phyloP scores from a whole-genome alignment of 2,888 invertebrate genomes.

The Dryobotodes eremita region DNA sequence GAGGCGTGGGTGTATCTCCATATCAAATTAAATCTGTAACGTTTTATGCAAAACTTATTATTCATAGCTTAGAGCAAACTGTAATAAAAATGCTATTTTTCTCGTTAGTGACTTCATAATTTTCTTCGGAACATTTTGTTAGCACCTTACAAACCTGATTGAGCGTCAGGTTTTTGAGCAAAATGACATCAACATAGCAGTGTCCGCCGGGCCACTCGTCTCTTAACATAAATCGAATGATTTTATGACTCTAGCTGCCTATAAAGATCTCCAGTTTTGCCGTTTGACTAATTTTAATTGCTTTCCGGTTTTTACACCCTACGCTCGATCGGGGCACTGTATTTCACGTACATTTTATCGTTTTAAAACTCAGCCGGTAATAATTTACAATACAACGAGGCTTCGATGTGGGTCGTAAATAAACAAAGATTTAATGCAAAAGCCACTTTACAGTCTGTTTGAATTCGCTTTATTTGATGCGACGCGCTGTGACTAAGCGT shows the following conservation, averaged over 20 bases:
- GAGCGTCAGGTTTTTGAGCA: slow-evolving; percentile 61
- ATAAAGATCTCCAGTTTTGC: slow-evolving; percentile 83
- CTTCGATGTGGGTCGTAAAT: slow-evolving; percentile 81
- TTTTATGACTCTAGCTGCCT: slow-evolving; percentile 82
- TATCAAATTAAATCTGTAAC: slow-evolving; percentile 65
- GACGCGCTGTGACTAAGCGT: slow-evolving; percentile 69
- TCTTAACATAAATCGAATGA: slow-evolving; percentile 83
- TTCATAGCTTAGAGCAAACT: slow-evolving; percentile 50
- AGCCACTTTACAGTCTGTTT: slow-evolving; percentile 78
- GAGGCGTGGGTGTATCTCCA: slow-evolving; percentile 58
- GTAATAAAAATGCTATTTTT: slow-evolving; percentile 54
- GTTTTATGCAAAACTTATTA: slow-evolving; percentile 65
- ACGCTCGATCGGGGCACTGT: slow-evolving; percentile 78
- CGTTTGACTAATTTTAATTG: slow-evolving; percentile 87
- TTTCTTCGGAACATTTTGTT: slow-evolving; percentile 59
- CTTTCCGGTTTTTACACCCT: slow-evolving; percentile 81
- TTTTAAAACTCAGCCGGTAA: slow-evolving; percentile 79
- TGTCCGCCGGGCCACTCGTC: slow-evolving; percentile 69
- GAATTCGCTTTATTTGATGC: slow-evolving; percentile 77
- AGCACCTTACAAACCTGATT: slow-evolving; percentile 60
- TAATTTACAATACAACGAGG: slow-evolving; percentile 83
- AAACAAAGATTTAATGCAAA: slow-evolving; percentile 82
- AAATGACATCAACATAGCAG: slow-evolving; percentile 72
- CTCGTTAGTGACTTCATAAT: slow-evolving; percentile 58
- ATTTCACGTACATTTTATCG: slow-evolving; percentile 83